Conservation (phyloP, 2,797 vertebrate genomes). For the Todus mexicanus region DNA sequence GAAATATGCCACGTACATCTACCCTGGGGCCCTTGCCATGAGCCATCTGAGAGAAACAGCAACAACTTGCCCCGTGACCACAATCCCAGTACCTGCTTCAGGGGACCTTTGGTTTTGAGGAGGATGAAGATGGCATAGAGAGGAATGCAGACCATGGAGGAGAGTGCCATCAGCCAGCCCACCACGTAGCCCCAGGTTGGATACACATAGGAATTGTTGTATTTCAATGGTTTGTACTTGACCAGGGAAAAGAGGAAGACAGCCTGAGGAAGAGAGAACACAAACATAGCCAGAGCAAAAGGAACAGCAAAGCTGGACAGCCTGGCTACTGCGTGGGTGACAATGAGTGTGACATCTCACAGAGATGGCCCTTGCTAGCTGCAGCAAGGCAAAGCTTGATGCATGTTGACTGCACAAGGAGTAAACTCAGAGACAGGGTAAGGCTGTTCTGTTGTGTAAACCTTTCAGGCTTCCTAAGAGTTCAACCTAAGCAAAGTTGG, state of each 20-base stretch:
- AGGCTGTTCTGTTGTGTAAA: background rate
- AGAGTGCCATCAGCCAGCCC: slow-evolving; percentile 80
- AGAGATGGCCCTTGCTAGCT: background rate
- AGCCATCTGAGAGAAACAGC: rapidly evolving
- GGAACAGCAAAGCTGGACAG: background rate
- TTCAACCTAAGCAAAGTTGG: background rate
- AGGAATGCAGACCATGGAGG: slow-evolving; percentile 79
- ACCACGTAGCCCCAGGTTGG: slow-evolving; percentile 74
- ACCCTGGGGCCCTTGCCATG: background rate
- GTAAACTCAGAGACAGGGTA: background rate
- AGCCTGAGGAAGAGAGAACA: slow-evolving; percentile 56
- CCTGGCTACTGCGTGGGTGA: background rate
- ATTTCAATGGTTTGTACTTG: slow-evolving; percentile 76
- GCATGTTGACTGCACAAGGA: background rate
- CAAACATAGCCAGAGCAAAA: background rate
- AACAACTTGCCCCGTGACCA: background rate
- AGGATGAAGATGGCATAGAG: slow-evolving; percentile 64
- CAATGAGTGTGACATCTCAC: background rate
- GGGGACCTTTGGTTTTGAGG: slow-evolving; percentile 73
- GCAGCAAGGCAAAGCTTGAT: background rate
- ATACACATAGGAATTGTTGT: slow-evolving; percentile 77
- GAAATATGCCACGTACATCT: background rate
- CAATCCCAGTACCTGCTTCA: slow-evolving; percentile 73
- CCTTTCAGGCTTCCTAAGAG: background rate
- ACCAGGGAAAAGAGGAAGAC: slow-evolving; percentile 79